Conservation (phyloP, 2,113 vertebrate species). For the Tinamus guttatus region DNA sequence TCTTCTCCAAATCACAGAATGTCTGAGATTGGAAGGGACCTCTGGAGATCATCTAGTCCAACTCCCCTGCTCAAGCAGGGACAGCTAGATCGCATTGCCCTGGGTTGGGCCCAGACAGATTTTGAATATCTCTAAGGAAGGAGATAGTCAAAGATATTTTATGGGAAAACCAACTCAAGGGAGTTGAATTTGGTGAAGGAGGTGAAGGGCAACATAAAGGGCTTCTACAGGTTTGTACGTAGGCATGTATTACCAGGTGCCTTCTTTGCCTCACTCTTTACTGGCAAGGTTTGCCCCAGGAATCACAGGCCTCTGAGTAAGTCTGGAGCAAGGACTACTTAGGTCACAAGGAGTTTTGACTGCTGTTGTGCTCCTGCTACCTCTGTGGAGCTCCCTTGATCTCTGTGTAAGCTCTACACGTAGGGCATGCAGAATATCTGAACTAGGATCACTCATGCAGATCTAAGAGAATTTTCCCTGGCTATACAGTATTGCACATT, state of each 20-base stretch:
- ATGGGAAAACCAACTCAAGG: no score
- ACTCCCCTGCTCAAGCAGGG: no score
- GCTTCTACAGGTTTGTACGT: no score
- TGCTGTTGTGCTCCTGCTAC: neutral
- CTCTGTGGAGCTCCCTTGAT: neutral
- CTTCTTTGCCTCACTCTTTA: neutral
- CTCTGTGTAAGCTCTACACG: neutral
- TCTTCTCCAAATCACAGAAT: neutral
- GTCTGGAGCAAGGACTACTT: neutral
- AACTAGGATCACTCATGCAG: constrained; percentile 13
- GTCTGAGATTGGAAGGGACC: no score
- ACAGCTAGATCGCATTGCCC: no score
- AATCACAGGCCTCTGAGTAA: neutral
- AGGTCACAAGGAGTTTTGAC: neutral
- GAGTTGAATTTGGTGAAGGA: no score
- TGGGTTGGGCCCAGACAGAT: no score
- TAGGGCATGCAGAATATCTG: neutral
- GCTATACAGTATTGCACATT: neutral
- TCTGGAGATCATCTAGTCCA: no score
- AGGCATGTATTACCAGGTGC: no score
- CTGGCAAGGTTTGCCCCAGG: neutral
- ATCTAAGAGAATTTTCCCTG: constrained; percentile 29
- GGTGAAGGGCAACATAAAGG: no score
- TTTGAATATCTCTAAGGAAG: no score
- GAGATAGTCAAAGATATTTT: neutral